These are phyloP conservation scores for Phenganax stokvisi DNA, from an alignment of 92 coral and sea anemone species.

Conservation along the genomic window DNA sequence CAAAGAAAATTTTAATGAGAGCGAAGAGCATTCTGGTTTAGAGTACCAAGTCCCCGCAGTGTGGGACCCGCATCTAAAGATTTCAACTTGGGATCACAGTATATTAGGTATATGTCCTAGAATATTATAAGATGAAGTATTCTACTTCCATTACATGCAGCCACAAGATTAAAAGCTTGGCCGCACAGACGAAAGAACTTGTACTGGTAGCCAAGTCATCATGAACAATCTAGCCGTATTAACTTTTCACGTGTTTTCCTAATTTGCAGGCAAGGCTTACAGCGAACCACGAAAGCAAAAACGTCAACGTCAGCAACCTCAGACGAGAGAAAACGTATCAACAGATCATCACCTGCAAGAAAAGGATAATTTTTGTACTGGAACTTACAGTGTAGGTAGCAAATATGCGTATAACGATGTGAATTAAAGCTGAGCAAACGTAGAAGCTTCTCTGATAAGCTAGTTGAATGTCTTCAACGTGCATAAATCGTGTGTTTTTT, in stretches of 20 bases:
- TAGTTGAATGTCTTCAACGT: background rate
- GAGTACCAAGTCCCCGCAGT: constrained; percentile 39
- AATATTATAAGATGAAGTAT: background rate
- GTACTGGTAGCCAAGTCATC: background rate
- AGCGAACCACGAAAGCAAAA: constrained; percentile 82
- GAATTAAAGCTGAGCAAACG: background rate
- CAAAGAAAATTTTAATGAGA: background rate
- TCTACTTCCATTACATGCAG: background rate
- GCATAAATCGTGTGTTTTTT: background rate
- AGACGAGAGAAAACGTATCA: constrained; percentile 65
- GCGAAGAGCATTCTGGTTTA: background rate
- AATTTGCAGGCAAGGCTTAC: constrained; percentile 77
- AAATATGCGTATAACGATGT: background rate
- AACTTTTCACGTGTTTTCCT: background rate
- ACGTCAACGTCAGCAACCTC: constrained; percentile 89
- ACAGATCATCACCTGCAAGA: constrained; percentile 60
- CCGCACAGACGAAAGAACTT: background rate
- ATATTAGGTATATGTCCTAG: constrained; percentile 57
- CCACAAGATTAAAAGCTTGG: background rate
- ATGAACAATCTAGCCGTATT: background rate
- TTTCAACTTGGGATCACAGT: constrained; percentile 82
- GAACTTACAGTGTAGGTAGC: constrained; percentile 80
- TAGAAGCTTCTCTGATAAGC: no score
- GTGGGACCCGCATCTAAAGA: constrained; percentile 66
- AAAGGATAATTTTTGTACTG: constrained; percentile 72